Base-by-base conservation (phyloP, 2,797 vertebrate species). In the Nothura maculosa region DNA sequence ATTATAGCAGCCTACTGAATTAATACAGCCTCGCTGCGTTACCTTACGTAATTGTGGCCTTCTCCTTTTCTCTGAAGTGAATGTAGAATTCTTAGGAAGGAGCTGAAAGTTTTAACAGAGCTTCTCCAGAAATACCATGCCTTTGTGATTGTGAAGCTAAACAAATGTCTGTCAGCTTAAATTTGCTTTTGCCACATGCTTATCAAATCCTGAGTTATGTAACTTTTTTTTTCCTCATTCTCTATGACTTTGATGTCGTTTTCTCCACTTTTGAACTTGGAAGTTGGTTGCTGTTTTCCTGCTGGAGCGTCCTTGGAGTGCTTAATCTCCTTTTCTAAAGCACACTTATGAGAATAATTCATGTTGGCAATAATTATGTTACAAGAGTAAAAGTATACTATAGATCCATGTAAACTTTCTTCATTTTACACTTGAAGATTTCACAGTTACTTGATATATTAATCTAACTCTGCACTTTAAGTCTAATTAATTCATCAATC, bases 201-300 rank as follows among this genome's bases (percentile, higher is more conserved):
- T 36, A 11, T 57, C 7, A 57, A 16, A n/a, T 19, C 58, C 4
- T 48, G 11, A 87, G 30, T 30, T 85, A 17, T 48, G 10, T 50
- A 18, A 13, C 2, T 16, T 48, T 52, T 62, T 67, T 70, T n/a
- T 24, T 9, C 8, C 3, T 0, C 4, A 73, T 85, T 47, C 52
- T 73, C 18, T 32, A 17, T 30, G 5, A 16, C 19, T 73, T 81
- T 47, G 42, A 3, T 5, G 32, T 62, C 17, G 74, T 66, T 54
- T 66, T 86, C 32, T 69, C 8, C 14, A 24, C 21, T 12, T 82
- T 58, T 75, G 68, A 67, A 18, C 14, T 42, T 2, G 36, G 8
- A 72, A 55, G 19, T 57, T 75, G 34, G 87, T 89, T 87, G 80
- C 94, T 92, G 58, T 93, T 93, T 95, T 95, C 83, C 89, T 82